Base-by-base conservation (phyloP, 1,140 invertebrate genomes). In the Camponotus vicinus region DNA sequence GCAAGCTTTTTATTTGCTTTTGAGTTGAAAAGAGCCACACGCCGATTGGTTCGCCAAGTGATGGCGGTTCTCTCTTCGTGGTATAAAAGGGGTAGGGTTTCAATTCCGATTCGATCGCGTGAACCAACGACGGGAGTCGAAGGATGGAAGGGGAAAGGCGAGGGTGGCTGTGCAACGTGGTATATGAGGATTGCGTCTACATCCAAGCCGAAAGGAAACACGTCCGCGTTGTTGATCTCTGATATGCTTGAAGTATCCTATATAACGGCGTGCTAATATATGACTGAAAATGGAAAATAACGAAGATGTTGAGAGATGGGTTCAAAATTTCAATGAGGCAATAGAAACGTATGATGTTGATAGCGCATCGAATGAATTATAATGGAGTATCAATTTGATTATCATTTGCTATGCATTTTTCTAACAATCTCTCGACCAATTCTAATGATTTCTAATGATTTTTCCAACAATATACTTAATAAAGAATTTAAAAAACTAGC, bases 71-170 rank as follows among this genome's bases (percentile, higher is more conserved):
- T 79, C 63, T 77, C 64, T 64, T 52, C 78, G 64, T 70, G 40
- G 40, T 83, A 75, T 84, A 84, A 88, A 88, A 67, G 86, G 85
- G 86, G 79, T 88, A 88, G 76, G 67, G 76, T 88, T 83, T 76
- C 80, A 52, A 55, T 85, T 85, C 37, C 86, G 52, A 37, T 71
- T 76, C 80, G 87, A 78, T 88, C 73, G 77, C 34, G 77, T 64
- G 79, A 73, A 42, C 40, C 49, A 37, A 59, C 67, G 67, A 40
- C 18, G 55, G 18, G 49, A 42, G 34, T 80, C 9, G 49, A 5
- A 15, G 37, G 5, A 59, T 40, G 5, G 70, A 34, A 21, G 52
- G 21, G 15, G n/a, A 18, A 34, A 37, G 52, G 21, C 34, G n/a
- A 18, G 52, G 32, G n/a, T 27, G 69, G 69, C n/a, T 61, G 27